A percentile compares a stretch with the other conserved stretches of the same genome.
These are phyloP conservation scores for Kradibia gibbosae DNA, from an alignment of 1,140 invertebrate species.

Conservation along the genomic window DNA sequence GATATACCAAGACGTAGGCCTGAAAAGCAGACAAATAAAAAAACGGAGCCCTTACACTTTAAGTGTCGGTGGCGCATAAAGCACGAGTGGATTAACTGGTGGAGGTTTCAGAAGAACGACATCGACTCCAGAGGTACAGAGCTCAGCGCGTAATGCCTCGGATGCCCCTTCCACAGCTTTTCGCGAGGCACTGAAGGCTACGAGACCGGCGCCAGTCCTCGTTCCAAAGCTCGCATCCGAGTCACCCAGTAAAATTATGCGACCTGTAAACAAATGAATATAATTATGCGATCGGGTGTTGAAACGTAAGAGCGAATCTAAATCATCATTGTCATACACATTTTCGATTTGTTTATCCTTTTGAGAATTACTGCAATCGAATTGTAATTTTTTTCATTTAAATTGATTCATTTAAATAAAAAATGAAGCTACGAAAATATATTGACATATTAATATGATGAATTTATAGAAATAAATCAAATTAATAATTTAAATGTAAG, in stretches of 20 bases:
- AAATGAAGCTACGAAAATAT: too few species aligned
- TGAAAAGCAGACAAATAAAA: background rate
- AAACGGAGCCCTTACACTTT: constrained; percentile 67
- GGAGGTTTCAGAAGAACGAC: constrained; percentile 84
- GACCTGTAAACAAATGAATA: constrained; percentile 66
- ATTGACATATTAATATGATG: too few species aligned
- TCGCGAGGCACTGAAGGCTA: constrained; percentile 79
- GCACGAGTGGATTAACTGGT: constrained; percentile 77
- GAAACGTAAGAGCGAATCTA: too few species aligned
- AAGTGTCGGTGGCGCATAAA: constrained; percentile 76
- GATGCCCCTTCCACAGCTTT: constrained; percentile 83
- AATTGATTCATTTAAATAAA: too few species aligned
- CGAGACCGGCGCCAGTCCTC: constrained; percentile 73
- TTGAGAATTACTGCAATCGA: too few species aligned
- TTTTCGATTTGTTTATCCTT: too few species aligned
- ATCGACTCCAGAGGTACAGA: constrained; percentile 79
- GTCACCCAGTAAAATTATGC: constrained; percentile 71
- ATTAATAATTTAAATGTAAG: too few species aligned
- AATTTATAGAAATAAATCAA: too few species aligned
- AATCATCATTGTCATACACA: too few species aligned
- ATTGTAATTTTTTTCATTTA: too few species aligned
- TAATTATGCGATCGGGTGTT: too few species aligned
- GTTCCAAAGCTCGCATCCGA: constrained; percentile 60
- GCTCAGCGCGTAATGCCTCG: constrained; percentile 78
- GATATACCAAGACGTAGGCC: too few species aligned